Conservation (phyloP, 92 coral and sea anemone genomes). For the Bergia sp. region DNA sequence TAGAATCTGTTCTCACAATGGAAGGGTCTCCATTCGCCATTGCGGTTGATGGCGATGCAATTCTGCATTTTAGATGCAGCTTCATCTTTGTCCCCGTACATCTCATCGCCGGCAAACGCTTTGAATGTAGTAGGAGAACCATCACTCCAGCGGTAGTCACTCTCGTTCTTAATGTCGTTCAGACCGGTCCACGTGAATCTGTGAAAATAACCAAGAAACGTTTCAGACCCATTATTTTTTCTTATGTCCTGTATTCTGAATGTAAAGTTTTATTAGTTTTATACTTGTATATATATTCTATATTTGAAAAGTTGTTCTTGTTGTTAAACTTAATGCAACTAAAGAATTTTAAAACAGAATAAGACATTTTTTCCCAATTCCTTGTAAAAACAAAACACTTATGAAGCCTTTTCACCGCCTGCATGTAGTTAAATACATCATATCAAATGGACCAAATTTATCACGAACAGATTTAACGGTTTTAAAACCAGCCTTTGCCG, state of each 20-base stretch:
- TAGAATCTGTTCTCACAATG: slow-evolving; percentile 93
- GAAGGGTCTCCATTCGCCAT: slow-evolving; percentile 95
- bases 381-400: too few relatives aligned
- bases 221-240: not conserved
- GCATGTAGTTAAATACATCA: too few relatives aligned
- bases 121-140: slow-evolving; percentile 73
- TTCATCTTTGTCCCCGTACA: slow-evolving; percentile 82
- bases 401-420: too few relatives aligned
- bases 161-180: slow-evolving; percentile 79
- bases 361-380: too few relatives aligned
- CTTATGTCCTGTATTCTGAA: not conserved
- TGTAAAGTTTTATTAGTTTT: not conserved
- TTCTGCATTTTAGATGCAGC: slow-evolving; percentile 75
- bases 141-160: slow-evolving; percentile 81
- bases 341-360: too few relatives aligned
- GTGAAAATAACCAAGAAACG: not conserved
- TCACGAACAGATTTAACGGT: too few relatives aligned
- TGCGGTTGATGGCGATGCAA: slow-evolving; percentile 81
- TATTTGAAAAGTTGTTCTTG: too few relatives aligned
- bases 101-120: slow-evolving; percentile 84
- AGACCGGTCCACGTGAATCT: slow-evolving; percentile 96
- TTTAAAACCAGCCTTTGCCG: too few relatives aligned
- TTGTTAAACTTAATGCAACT: too few relatives aligned
- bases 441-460: too few relatives aligned
- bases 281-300: too few relatives aligned